Evolutionary conservation across 2,888 invertebrate genomes (phyloP), one percentile per base, ranked within the genome.

Genomic region (Stictocephala bisonia): DNA sequence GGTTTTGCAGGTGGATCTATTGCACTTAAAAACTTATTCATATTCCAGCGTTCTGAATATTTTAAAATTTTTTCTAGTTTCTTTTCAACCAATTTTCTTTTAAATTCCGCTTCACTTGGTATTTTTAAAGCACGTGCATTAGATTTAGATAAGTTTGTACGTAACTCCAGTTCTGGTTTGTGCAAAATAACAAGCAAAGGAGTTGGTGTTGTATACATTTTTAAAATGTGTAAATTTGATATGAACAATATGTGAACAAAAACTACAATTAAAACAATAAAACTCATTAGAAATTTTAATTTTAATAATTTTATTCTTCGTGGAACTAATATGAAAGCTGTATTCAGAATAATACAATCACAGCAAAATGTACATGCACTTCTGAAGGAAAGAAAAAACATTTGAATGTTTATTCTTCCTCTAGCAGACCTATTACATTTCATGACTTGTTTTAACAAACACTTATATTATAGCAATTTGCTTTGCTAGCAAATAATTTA

Each of bases 1-100:
- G 80, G 78, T 44, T 71, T 50, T 29, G 71, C 60, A 27, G 74
- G 64, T 2, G 73, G 76, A 13, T 72, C 64, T 9, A 74, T 29
- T 6, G 75, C 66, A 13, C 74, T 60, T 68, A 77, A 48, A 26
- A 64, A 44, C 15, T 64, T 74, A 75, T 71, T 31, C 24, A 73
- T 20, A 51, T 68, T 26, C 76, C 72, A 64, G 80, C 77, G 73
- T 78, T 81, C 60, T 79, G 79, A 56, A 81, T 75, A 76, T 79
- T 80, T 68, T 76, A 80, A 78, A 4, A 82, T 72, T 66, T 79
- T 77, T 73, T 80, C 78, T 9, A 81, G 78, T 77, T 79, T 82
- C 73, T 79, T 78, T 76, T 79, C 79, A 27, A 82, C 75, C 76
- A 80, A 77, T 74, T 79, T 78, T 50, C 75, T 73, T 69, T 77